Percentiles rank a stretch among this genome's conserved stretches.
Conservation (phyloP, 2,113 vertebrate genomes). For the Erinaceus europaeus region DNA sequence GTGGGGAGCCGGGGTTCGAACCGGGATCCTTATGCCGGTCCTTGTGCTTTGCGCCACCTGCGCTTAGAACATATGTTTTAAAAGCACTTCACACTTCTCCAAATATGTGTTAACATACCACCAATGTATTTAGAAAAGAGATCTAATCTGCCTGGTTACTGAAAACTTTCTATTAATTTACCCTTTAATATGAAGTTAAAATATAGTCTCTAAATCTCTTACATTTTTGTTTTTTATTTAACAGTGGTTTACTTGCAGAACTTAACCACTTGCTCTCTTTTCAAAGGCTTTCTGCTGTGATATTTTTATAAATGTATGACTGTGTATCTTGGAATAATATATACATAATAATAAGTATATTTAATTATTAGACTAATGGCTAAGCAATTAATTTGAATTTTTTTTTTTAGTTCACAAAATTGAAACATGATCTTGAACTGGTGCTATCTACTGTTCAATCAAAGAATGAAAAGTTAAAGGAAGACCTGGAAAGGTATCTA, state of each 20-base stretch:
- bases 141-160: not conserved
- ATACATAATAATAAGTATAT: not conserved
- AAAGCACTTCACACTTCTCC: no score
- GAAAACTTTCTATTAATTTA: conserved; percentile 5
- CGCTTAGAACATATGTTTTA: no score
- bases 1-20: no score
- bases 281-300: not conserved
- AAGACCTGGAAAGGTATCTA: conserved; percentile 81
- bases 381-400: conserved; percentile 44
- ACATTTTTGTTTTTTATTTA: conserved; percentile 13
- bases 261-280: not conserved
- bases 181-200: conserved; percentile 39
- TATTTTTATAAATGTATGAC: conserved; percentile 33
- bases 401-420: conserved; percentile 79
- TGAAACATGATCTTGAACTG: conserved; percentile 75
- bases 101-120: no score
- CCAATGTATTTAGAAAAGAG: conserved; percentile 3
- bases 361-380: not conserved
- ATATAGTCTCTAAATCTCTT: not conserved
- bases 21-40: no score
- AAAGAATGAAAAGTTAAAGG: conserved; percentile 77
- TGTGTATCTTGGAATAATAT: not conserved
- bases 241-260: not conserved
- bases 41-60: no score
- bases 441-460: conserved; percentile 58